Evolutionary conservation across 2,888 invertebrate species (phyloP), one percentile per base, ranked within the genome.

Genomic region (Elysia crispata): DNA sequence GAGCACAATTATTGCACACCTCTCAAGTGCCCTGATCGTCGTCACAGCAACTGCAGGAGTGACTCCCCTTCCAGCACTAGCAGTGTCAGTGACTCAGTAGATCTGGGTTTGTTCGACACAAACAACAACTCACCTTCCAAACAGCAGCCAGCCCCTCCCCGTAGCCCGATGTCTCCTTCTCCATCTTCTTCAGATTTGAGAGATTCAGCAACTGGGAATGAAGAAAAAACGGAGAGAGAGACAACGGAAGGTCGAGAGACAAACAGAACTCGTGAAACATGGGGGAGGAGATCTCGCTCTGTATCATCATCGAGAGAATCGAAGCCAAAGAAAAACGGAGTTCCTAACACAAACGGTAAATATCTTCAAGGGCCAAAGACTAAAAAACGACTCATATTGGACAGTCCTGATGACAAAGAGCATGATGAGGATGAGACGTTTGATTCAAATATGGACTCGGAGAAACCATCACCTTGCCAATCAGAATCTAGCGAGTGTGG

Each of bases 1-100:
- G 80, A 80, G 60, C 80, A 80, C 66, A 80, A 80, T 31, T 80
- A 80, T 66, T 80, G 80, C 66, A 74, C 80, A 0, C 76, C 75
- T 20, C 49, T 80, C 25, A 80, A 78, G 49, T 62, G 72, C 23
- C 62, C 31, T 13, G 78, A 78, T 18, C 54, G 50, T 6, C 64
- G 50, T 13, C 73, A 41, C 0, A 25, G 54, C 15, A 28, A 33
- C 23, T 30, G 66, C 30, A 28, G 25, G 23, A 66, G 66, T 11
- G 30, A 66, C 23, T 33, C 33, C 8, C 70, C 41, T 15, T 33
- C 41, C 20, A n/a, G 31, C 20, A 23, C 20, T 15, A 23, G 23
- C 60, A 23, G 23, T 60, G 60, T 18, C 20, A 23, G 23, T 6
- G n/a, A 20, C 23, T 18, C 31, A 5, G 33, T 70, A 6, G 31